Percentiles rank a stretch among this genome's conserved stretches.
Conservation (phyloP, 2,888 invertebrate genomes). For the Nephrotoma guestfalica region DNA sequence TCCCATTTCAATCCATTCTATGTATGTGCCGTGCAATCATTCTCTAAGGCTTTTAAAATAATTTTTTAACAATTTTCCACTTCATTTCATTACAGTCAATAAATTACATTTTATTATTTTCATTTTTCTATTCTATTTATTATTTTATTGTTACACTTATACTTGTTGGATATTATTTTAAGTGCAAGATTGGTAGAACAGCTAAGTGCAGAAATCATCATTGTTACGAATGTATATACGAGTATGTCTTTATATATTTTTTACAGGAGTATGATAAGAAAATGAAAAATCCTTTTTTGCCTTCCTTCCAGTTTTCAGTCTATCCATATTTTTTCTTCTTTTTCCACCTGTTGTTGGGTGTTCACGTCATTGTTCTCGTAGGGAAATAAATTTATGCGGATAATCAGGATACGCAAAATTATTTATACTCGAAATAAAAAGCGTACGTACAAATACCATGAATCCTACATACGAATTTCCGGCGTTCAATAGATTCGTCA, state of each 20-base stretch:
- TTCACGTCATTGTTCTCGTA: background rate
- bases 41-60: background rate
- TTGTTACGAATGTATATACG: background rate
- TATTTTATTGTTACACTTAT: background rate
- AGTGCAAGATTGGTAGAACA: background rate
- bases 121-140: background rate
- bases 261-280: background rate
- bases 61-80: background rate
- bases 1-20: background rate
- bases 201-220: background rate
- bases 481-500: too few relatives aligned
- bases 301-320: too few relatives aligned
- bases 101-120: background rate
- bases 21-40: background rate
- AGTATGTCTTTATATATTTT: background rate
- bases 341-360: background rate
- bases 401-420: background rate
- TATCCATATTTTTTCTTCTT: background rate
- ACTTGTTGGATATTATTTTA: background rate
- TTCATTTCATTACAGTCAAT: background rate
- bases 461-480: background rate
- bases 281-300: background rate
- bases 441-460: background rate
- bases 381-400: background rate
- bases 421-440: background rate